A percentile compares a stretch with the other conserved stretches of the same genome.
Conservation (phyloP, 2,113 vertebrate genomes). For the Gymnogyps californianus region DNA sequence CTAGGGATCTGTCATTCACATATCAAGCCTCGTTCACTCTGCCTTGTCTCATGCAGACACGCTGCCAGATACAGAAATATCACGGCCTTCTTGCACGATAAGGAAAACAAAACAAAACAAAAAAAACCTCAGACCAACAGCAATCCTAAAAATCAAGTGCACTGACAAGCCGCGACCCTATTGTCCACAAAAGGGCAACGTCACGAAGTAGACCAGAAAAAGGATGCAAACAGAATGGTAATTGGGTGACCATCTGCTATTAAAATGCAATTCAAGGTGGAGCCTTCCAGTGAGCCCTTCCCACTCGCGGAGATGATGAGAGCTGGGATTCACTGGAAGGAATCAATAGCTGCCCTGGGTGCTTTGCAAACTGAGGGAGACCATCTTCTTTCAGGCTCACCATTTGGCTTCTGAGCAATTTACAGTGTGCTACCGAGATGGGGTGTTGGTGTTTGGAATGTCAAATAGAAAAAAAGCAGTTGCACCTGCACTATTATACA, state of each 20-base stretch:
- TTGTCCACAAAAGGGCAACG: neutral
- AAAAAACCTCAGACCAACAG: neutral
- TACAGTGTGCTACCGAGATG: accelerated
- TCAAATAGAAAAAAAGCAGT: neutral
- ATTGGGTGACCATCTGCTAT: neutral
- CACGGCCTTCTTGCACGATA: neutral
- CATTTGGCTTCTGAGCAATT: neutral
- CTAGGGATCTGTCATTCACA: conserved; percentile 68
- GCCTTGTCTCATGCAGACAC: conserved; percentile 38
- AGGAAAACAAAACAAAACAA: neutral
- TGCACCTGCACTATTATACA: neutral
- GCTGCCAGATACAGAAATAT: conserved; percentile 38
- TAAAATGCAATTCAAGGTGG: neutral
- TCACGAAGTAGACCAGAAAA: neutral
- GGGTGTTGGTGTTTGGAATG: neutral
- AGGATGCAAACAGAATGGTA: neutral
- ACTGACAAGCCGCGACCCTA: neutral
- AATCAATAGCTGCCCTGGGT: neutral
- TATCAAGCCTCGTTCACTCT: conserved; percentile 34
- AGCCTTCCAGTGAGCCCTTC: neutral
- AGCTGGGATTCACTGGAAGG: neutral
- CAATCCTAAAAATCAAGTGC: neutral
- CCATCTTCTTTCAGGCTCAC: neutral
- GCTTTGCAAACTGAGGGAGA: neutral
- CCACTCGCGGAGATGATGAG: neutral